phyloP scores from a whole-genome alignment of 2,113 vertebrate species.

The Sylvia atricapilla region DNA sequence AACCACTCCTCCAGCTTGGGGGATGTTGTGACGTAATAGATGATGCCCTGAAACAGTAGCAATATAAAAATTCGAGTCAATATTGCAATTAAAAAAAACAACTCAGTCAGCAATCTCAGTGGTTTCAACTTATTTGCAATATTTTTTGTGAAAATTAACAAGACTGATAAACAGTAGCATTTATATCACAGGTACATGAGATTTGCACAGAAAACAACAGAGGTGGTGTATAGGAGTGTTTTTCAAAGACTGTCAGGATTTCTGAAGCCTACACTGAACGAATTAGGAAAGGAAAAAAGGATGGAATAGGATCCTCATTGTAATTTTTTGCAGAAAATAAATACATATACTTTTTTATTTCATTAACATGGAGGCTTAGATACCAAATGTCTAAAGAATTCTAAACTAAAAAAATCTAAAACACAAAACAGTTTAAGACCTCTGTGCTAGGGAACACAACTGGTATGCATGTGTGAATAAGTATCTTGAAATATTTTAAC shows the following conservation, averaged over 20 bases:
- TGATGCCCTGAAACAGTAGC: slow-evolving; percentile 82
- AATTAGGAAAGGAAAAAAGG: not conserved
- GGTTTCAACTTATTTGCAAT: not conserved
- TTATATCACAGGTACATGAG: not conserved
- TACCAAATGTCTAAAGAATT: not conserved
- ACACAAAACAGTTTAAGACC: not conserved
- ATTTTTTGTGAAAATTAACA: not conserved
- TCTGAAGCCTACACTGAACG: not conserved
- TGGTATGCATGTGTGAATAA: not conserved
- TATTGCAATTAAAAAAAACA: not conserved
- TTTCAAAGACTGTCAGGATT: not conserved
- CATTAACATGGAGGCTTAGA: not conserved
- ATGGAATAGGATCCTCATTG: not conserved
- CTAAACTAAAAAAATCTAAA: not conserved
- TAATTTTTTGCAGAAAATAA: not conserved
- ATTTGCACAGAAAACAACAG: not conserved
- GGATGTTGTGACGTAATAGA: slow-evolving; percentile 93
- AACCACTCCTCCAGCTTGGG: slow-evolving; percentile 95
- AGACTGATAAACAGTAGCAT: not conserved
- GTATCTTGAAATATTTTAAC: not conserved
- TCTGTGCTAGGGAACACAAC: not conserved
- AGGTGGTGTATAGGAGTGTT: not conserved
- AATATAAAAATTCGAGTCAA: not conserved
- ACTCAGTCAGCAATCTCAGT: not conserved
- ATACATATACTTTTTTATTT: not conserved